Conservation (phyloP, 2,113 vertebrate genomes). For the Salvelinus fontinalis region DNA sequence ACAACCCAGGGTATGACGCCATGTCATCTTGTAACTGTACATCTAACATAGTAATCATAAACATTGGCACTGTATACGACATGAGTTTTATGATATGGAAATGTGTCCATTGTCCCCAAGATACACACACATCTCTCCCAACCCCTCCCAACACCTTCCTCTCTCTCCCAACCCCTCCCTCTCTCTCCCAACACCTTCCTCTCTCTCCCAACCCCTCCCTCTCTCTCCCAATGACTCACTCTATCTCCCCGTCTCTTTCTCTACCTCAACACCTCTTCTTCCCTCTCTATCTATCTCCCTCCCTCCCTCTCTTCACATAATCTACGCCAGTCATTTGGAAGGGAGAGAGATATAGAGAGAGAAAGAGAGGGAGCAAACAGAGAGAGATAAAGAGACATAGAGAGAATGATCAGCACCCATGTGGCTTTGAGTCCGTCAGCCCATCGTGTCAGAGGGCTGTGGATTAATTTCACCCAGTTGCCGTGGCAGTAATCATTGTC, state of each 20-base stretch:
- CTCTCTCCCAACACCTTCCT: constrained; percentile 9
- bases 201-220: constrained; percentile 8
- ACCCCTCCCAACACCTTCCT: neutral
- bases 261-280: neutral
- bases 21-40: no score
- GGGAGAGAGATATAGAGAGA: no score
- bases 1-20: no score
- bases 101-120: constrained; percentile 33
- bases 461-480: constrained; percentile 49
- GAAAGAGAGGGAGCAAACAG: no score
- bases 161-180: constrained; percentile 4
- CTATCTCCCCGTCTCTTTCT: no score
- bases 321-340: constrained; percentile 46
- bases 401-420: constrained; percentile 23
- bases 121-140: constrained; percentile 7
- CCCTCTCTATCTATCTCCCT: constrained; percentile 38
- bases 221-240: no score
- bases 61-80: no score
- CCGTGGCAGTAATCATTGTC: constrained; percentile 50
- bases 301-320: constrained; percentile 47
- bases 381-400: no score
- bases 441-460: constrained; percentile 28
- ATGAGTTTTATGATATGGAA: no score
- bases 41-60: no score
- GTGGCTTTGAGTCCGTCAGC: constrained; percentile 40